Percentiles rank a stretch among this genome's conserved stretches.
phyloP scores from a whole-genome alignment of 2,797 vertebrate genomes.

The Echiichthys vipera region DNA sequence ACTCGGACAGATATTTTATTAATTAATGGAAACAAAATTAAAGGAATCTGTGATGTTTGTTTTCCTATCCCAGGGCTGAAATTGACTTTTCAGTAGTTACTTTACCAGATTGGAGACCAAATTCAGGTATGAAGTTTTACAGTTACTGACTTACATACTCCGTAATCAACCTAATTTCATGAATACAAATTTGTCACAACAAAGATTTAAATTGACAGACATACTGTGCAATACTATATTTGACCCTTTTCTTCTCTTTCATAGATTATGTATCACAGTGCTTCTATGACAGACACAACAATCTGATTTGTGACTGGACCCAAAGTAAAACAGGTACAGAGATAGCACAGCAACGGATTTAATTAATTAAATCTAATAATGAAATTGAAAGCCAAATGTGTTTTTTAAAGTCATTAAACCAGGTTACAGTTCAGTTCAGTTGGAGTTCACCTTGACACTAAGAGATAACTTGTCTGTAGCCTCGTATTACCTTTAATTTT shows the following conservation, averaged over 20 bases:
- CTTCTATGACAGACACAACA: constrained; percentile 79
- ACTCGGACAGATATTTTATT: not conserved
- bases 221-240: not conserved
- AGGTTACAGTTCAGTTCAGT: not conserved
- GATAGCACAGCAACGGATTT: constrained; percentile 43
- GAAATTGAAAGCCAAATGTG: not conserved
- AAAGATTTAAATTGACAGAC: not conserved
- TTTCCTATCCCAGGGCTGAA: constrained; percentile 63
- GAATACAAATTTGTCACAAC: not conserved
- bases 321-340: constrained; percentile 76
- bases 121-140: constrained; percentile 71
- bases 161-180: not conserved
- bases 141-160: not conserved
- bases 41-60: not conserved
- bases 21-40: not conserved
- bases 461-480: constrained; percentile 19
- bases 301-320: constrained; percentile 86
- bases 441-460: constrained; percentile 9
- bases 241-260: not conserved
- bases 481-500: constrained; percentile 43
- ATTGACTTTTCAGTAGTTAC: constrained; percentile 58
- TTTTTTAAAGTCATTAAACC: constrained; percentile 6
- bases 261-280: constrained; percentile 88
- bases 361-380: not conserved
- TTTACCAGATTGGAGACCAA: constrained; percentile 75